These are phyloP conservation scores for Argya squamiceps DNA, from an alignment of 2,797 vertebrate genomes.

Conservation along the genomic window DNA sequence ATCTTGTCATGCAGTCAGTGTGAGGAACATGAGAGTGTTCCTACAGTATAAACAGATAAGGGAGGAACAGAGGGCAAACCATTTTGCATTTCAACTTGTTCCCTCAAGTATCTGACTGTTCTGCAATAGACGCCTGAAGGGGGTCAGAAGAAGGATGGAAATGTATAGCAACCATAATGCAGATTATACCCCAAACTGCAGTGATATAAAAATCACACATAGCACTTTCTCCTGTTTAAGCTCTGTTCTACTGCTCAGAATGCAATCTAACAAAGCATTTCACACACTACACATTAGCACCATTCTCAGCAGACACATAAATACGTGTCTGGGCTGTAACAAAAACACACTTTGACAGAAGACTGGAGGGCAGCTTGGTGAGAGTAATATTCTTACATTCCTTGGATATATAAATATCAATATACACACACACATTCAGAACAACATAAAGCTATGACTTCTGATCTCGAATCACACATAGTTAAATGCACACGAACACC, in stretches of 20 bases:
- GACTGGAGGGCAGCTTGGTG: neutral
- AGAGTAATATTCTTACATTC: neutral
- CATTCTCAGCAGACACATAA: neutral
- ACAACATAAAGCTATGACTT: neutral
- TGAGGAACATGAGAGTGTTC: neutral
- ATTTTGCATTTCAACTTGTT: neutral
- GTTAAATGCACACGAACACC: neutral
- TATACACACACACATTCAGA: rapidly evolving
- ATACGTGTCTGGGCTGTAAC: neutral
- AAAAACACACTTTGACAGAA: neutral
- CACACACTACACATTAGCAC: neutral
- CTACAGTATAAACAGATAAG: neutral
- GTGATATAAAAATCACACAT: neutral
- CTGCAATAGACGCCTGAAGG: neutral
- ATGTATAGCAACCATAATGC: neutral
- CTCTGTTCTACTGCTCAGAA: neutral
- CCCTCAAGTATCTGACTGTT: neutral
- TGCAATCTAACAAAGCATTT: neutral
- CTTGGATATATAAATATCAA: neutral
- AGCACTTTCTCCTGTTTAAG: neutral
- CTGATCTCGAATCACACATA: neutral
- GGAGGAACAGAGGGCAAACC: neutral
- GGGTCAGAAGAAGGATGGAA: neutral
- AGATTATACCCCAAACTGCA: neutral
- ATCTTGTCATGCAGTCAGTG: neutral